phyloP scores from a whole-genome alignment of 2,113 vertebrate genomes.

The Lutjanus erythropterus region DNA sequence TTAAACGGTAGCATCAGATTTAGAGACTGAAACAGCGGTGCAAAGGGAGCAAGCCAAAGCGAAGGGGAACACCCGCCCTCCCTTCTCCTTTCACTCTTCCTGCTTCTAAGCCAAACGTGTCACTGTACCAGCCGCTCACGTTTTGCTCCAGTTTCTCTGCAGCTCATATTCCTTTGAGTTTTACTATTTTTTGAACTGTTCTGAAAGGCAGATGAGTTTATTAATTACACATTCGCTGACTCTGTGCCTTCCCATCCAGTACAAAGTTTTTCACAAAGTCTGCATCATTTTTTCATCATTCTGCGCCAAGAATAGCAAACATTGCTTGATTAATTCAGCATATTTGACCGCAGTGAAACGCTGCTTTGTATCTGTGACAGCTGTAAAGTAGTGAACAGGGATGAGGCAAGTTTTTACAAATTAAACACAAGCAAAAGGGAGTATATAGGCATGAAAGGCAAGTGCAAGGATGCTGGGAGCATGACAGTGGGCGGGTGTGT shows the following conservation, averaged over 20 bases:
- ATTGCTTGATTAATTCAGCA: slow-evolving; percentile 33
- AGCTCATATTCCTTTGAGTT: slow-evolving; percentile 51
- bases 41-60: slow-evolving; percentile 2
- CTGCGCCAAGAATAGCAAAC: slow-evolving; percentile 56
- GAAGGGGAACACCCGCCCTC: slow-evolving; percentile 42
- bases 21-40: slow-evolving; percentile 10
- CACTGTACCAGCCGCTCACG: slow-evolving; percentile 62
- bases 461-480: slow-evolving; percentile 60
- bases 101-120: slow-evolving; percentile 51
- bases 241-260: slow-evolving; percentile 31
- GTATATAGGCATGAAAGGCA: slow-evolving; percentile 33
- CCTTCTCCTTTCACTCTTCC: slow-evolving; percentile 20
- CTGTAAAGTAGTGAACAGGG: background rate
- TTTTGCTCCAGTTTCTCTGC: slow-evolving; percentile 66
- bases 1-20: slow-evolving; percentile 44
- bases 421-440: slow-evolving; percentile 18
- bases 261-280: slow-evolving; percentile 56
- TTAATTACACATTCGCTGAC: slow-evolving; percentile 71
- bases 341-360: slow-evolving; percentile 21
- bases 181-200: slow-evolving; percentile 23
- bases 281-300: slow-evolving; percentile 61
- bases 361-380: slow-evolving; percentile 31
- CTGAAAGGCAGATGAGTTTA: slow-evolving; percentile 58
- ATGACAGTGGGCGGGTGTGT: slow-evolving; percentile 64
- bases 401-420: slow-evolving; percentile 6